Percentiles rank a stretch among this genome's conserved stretches.
Evolutionary conservation across 2,113 vertebrate species (phyloP).

Genomic region (Aramus guarauna): DNA sequence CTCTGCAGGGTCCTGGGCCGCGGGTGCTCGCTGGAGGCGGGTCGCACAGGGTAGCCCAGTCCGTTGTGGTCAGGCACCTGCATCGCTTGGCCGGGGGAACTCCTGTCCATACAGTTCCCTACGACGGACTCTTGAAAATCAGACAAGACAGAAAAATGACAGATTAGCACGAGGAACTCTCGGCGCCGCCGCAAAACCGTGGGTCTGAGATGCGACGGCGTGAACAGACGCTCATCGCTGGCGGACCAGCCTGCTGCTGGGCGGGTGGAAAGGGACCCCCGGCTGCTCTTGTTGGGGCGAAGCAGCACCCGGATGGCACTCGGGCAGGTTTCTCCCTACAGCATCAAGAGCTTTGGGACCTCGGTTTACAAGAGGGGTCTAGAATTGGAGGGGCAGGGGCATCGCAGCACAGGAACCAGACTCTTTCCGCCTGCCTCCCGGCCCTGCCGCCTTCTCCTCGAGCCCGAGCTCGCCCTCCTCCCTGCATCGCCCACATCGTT

Average conservation of each 20-base stretch:
- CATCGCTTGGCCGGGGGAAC: conserved; percentile 81
- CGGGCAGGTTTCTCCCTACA: neutral
- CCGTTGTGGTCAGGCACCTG: conserved; percentile 89
- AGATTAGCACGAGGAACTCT: neutral
- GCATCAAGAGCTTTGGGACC: neutral
- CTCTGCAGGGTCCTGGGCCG: conserved; percentile 89
- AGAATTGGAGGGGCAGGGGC: neutral
- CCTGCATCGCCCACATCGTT: fast-evolving
- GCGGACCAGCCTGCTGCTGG: neutral
- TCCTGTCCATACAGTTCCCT: conserved; percentile 83
- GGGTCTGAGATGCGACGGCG: fast-evolving
- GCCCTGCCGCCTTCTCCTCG: neutral
- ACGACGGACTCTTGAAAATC: conserved; percentile 68
- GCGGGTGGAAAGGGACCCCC: fast-evolving
- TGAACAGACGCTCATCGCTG: fast-evolving
- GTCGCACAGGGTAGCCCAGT: conserved; percentile 77
- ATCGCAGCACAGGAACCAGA: neutral
- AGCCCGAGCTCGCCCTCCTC: neutral
- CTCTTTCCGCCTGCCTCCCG: neutral
- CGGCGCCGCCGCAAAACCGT: fast-evolving
- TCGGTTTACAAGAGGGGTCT: neutral
- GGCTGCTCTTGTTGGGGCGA: fast-evolving
- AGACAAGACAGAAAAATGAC: neutral
- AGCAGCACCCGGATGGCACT: neutral
- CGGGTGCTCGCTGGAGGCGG: conserved; percentile 75